Evolutionary conservation across 2,888 invertebrate species (phyloP), one percentile per base, ranked within the genome.

Genomic region (Oxycera nigricornis): DNA sequence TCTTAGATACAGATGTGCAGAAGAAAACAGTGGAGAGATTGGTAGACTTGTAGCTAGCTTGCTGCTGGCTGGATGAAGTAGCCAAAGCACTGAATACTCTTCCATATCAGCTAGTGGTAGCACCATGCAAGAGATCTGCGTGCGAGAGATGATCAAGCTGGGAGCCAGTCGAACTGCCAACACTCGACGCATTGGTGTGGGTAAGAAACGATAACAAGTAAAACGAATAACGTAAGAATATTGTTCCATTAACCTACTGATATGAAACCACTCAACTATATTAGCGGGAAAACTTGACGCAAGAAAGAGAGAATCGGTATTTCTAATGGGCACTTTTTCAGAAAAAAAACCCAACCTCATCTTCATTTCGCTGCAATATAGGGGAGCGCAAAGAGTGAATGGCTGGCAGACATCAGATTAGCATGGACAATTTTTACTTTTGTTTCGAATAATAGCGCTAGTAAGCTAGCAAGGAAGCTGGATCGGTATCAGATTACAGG

Each of bases 241-340:
- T 82, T 82, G 82, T 82, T 82, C 85, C 79, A 86, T 83, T 85
- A 83, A 85, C 85, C 85, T 84, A 85, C 83, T 86, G 85, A 85
- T 82, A 84, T 81, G 83, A 78, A 80, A 81, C 80, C 77, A 79
- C 78, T 77, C 78, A 78, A 78, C 77, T 79, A 77, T 78, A 77
- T 75, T 76, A 76, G 77, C 74, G 24, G 57, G 57, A 59, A 59
- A 72, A 72, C 35, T 39, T 57, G 59, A 68, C 28, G 72, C 72
- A 59, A 57, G 57, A 50, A 52, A 50, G 50, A 57, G 28, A 59
- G 72, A 41, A 59, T 59, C 41, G 39, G 65, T 65, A 65, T 65
- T 65, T 65, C 39, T 65, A 22, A 65, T 65, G 41, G 65, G 39
- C 24, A 41, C 30, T 41, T 65, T 41, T 61, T 31, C 31, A n/a